A percentile compares a stretch with the other conserved stretches of the same genome.
Evolutionary conservation across 2,113 vertebrate genomes (phyloP).

Genomic region (Xenopus borealis): DNA sequence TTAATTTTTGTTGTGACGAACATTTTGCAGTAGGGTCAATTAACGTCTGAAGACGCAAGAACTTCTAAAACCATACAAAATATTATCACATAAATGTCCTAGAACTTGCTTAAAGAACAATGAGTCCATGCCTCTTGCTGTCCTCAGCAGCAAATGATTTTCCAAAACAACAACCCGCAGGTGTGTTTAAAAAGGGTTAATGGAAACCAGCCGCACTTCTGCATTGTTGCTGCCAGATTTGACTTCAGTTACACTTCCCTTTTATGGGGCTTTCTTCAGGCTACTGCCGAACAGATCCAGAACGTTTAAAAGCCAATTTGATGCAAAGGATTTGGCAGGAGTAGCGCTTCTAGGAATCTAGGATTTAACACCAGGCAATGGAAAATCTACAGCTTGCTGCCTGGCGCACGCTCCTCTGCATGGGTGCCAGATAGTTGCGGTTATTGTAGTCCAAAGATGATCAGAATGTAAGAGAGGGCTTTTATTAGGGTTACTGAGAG

Average conservation of each 20-base stretch:
- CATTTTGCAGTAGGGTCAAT: too few relatives aligned
- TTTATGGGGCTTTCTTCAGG: constrained; percentile 48
- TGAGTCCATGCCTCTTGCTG: too few relatives aligned
- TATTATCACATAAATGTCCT: too few relatives aligned
- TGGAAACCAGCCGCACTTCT: background rate
- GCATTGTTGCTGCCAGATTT: constrained; percentile 35
- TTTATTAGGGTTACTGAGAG: constrained; percentile 21
- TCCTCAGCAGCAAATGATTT: background rate
- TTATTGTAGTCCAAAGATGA: constrained; percentile 23
- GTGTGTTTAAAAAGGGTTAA: constrained; percentile 24
- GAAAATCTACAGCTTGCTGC: constrained; percentile 38
- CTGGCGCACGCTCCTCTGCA: constrained; percentile 13
- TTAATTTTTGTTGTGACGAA: too few relatives aligned
- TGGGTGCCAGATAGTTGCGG: constrained; percentile 32
- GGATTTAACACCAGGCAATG: constrained; percentile 36
- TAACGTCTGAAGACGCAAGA: too few relatives aligned
- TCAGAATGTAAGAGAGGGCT: constrained; percentile 19
- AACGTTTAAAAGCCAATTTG: constrained; percentile 26
- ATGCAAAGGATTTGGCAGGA: constrained; percentile 31
- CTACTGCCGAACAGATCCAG: constrained; percentile 51
- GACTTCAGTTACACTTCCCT: constrained; percentile 46
- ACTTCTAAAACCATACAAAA: too few relatives aligned
- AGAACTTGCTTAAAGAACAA: too few relatives aligned
- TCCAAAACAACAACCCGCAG: background rate
- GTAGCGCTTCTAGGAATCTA: constrained; percentile 21